A percentile compares a stretch with the other conserved stretches of the same genome.
phyloP scores from a whole-genome alignment of 2,888 invertebrate species.

The Brachyptera putata region DNA sequence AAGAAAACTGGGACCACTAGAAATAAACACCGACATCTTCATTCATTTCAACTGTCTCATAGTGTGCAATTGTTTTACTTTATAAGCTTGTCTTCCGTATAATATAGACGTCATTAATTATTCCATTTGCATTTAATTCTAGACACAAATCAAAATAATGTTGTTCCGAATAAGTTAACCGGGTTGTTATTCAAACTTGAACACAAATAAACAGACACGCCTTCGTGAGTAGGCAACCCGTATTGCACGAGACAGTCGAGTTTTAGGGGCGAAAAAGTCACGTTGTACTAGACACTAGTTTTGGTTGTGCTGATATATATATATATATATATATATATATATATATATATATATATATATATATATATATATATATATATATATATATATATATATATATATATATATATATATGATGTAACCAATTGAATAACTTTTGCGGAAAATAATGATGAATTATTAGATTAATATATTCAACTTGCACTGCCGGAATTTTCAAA shows the following conservation, averaged over 20 bases:
- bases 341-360: too few species aligned
- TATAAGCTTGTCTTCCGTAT: background rate
- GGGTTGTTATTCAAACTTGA: background rate
- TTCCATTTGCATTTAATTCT: slow-evolving; percentile 5
- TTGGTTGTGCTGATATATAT: too few species aligned
- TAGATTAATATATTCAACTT: too few species aligned
- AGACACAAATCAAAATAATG: slow-evolving; percentile 7
- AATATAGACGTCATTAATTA: slow-evolving; percentile 11
- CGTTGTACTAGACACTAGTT: too few species aligned
- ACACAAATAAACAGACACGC: background rate
- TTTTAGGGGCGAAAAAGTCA: too few species aligned
- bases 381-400: too few species aligned
- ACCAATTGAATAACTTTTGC: too few species aligned
- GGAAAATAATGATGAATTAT: too few species aligned
- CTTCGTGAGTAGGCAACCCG: background rate
- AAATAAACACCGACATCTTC: slow-evolving; percentile 25
- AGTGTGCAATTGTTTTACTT: slow-evolving; percentile 10
- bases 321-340: too few species aligned
- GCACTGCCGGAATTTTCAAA: too few species aligned
- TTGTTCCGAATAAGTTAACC: background rate
- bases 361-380: too few species aligned
- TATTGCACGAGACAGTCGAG: background rate
- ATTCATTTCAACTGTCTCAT: slow-evolving; percentile 22
- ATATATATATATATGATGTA: too few species aligned
- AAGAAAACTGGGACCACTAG: background rate